Evolutionary conservation across 2,113 vertebrate species (phyloP).

Genomic region (Crotalus horridus): DNA sequence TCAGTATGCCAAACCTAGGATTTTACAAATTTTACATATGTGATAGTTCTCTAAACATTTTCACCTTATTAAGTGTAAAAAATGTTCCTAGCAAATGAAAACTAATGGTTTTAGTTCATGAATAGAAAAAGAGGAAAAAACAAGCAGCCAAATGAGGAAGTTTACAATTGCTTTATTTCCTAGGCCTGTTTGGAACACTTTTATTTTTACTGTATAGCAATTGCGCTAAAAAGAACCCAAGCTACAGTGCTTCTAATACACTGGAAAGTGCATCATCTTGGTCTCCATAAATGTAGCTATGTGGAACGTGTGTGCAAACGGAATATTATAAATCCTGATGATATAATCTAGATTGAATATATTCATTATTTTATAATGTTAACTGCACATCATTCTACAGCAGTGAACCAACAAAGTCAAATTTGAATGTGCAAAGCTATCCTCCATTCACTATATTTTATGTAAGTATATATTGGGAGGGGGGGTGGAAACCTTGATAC

Average conservation of each 20-base stretch:
- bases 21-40: not conserved
- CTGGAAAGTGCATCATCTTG: not conserved
- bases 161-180: not conserved
- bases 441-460: not conserved
- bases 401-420: not conserved
- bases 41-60: not conserved
- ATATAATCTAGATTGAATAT: not conserved
- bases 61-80: not conserved
- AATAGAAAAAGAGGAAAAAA: not conserved
- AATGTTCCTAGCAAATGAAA: not conserved
- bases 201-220: not conserved
- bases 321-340: not conserved
- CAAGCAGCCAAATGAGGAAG: not conserved
- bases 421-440: not conserved
- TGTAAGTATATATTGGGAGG: too few relatives aligned
- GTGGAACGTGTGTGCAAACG: not conserved
- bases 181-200: not conserved
- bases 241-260: not conserved
- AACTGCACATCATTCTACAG: not conserved
- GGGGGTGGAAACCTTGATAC: not conserved
- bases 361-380: not conserved
- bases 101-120: not conserved
- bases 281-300: not conserved
- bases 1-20: not conserved
- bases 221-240: not conserved